A percentile compares a stretch with the other conserved stretches of the same genome.
Conservation (phyloP, 2,797 vertebrate species). For the Oryzias dopingdopingensis region DNA sequence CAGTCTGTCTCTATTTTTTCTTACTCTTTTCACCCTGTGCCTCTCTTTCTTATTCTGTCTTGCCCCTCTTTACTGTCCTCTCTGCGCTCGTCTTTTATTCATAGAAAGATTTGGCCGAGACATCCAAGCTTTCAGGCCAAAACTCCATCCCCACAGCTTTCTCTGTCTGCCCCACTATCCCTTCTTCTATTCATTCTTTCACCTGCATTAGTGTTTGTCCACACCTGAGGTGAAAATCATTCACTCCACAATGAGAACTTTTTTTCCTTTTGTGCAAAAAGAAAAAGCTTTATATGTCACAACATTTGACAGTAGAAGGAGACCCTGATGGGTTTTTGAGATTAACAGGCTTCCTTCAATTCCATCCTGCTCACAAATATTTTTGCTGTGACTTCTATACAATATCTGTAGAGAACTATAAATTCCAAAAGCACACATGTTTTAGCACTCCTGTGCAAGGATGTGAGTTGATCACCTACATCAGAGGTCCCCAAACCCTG, state of each 20-base stretch:
- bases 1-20: slow-evolving; percentile 40
- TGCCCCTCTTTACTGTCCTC: slow-evolving; percentile 50
- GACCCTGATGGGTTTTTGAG: slow-evolving; percentile 41
- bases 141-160: slow-evolving; percentile 20
- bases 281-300: slow-evolving; percentile 43
- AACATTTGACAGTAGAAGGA: slow-evolving; percentile 30
- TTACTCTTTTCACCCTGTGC: slow-evolving; percentile 45
- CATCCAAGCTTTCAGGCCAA: slow-evolving; percentile 67
- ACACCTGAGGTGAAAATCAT: slow-evolving; percentile 50
- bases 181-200: slow-evolving; percentile 20
- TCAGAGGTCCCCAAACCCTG: too few relatives aligned
- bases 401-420: slow-evolving; percentile 20
- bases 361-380: slow-evolving; percentile 43
- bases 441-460: neutral
- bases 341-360: slow-evolving; percentile 47
- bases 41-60: slow-evolving; percentile 32
- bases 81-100: slow-evolving; percentile 67
- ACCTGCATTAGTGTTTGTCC: slow-evolving; percentile 48
- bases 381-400: slow-evolving; percentile 3
- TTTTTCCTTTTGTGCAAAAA: slow-evolving; percentile 28
- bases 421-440: slow-evolving; percentile 28
- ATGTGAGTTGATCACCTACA: neutral
- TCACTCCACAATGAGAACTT: slow-evolving; percentile 28
- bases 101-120: slow-evolving; percentile 59
- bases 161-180: slow-evolving; percentile 8